Percentiles rank a stretch among this genome's conserved stretches.
These are phyloP conservation scores for Eulacestoma nigropectus DNA, from an alignment of 2,113 vertebrate species.

Conservation along the genomic window DNA sequence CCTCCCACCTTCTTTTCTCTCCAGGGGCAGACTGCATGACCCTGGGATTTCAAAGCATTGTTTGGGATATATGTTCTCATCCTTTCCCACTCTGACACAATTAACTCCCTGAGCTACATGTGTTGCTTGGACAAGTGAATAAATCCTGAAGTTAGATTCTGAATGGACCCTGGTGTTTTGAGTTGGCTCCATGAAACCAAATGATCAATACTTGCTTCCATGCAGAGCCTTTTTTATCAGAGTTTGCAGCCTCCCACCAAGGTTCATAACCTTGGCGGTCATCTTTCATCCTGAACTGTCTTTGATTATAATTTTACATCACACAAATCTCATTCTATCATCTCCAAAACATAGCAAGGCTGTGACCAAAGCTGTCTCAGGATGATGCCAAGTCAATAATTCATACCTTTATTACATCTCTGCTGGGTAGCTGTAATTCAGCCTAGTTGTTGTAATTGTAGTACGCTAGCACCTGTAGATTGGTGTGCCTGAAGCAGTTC, in stretches of 20 bases:
- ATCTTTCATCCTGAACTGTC: conserved; percentile 76
- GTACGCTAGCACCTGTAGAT: conserved; percentile 54
- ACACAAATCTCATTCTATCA: conserved; percentile 75
- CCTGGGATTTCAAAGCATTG: neutral
- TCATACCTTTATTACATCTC: conserved; percentile 76
- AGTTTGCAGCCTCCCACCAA: conserved; percentile 60
- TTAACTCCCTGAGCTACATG: neutral
- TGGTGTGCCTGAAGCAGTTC: conserved; percentile 41
- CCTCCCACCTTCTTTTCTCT: neutral
- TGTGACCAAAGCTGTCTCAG: conserved; percentile 78
- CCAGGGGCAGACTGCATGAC: neutral
- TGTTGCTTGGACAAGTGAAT: conserved; percentile 9
- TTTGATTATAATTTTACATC: conserved; percentile 82
- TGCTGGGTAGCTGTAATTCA: conserved; percentile 72
- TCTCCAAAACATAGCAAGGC: conserved; percentile 74
- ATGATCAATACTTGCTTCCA: conserved; percentile 66
- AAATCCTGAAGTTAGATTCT: conserved; percentile 53
- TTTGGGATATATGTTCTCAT: neutral
- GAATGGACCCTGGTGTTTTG: neutral
- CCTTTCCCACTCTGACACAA: neutral
- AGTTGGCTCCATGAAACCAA: conserved; percentile 30
- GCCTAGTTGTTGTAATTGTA: conserved; percentile 62
- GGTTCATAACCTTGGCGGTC: conserved; percentile 72
- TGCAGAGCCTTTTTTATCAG: conserved; percentile 64
- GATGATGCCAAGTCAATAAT: conserved; percentile 81